Percentiles rank a stretch among this genome's conserved stretches.
phyloP scores from a whole-genome alignment of 2,888 invertebrate species.

The Epirrhoe alternata region DNA sequence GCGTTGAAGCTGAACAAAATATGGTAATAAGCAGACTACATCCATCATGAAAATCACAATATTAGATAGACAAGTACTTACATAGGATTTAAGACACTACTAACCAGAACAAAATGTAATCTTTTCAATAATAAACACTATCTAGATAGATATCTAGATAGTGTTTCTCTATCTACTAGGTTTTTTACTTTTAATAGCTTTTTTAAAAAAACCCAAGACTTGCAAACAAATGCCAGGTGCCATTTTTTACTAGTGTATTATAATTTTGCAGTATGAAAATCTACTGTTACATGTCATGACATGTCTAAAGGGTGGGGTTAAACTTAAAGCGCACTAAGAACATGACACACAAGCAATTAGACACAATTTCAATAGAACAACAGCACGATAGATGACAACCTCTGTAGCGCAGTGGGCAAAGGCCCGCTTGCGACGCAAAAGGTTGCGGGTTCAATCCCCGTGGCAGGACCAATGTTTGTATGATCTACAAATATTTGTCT shows the following conservation, averaged over 20 bases:
- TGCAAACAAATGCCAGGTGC: not conserved
- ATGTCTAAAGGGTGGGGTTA: not conserved
- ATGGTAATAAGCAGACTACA: not conserved
- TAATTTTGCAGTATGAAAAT: not conserved
- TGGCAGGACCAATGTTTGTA: too few species aligned
- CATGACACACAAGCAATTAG: too few species aligned
- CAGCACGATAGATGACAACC: not conserved
- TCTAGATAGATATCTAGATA: too few species aligned
- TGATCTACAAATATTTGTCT: too few species aligned
- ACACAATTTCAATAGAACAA: not conserved
- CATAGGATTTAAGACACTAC: too few species aligned
- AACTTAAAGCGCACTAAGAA: not conserved
- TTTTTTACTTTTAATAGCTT: not conserved
- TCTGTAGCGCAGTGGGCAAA: too few species aligned
- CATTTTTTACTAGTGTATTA: not conserved
- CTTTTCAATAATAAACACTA: too few species aligned
- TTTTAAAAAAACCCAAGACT: not conserved
- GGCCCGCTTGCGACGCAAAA: too few species aligned
- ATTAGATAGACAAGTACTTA: too few species aligned
- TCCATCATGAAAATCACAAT: not conserved
- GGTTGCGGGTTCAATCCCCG: too few species aligned
- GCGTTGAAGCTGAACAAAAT: not conserved
- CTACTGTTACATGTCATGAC: not conserved
- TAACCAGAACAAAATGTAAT: too few species aligned
- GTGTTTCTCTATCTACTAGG: too few species aligned